These are phyloP conservation scores for Lingula anatina DNA, from an alignment of 2,888 invertebrate genomes.

Conservation along the genomic window DNA sequence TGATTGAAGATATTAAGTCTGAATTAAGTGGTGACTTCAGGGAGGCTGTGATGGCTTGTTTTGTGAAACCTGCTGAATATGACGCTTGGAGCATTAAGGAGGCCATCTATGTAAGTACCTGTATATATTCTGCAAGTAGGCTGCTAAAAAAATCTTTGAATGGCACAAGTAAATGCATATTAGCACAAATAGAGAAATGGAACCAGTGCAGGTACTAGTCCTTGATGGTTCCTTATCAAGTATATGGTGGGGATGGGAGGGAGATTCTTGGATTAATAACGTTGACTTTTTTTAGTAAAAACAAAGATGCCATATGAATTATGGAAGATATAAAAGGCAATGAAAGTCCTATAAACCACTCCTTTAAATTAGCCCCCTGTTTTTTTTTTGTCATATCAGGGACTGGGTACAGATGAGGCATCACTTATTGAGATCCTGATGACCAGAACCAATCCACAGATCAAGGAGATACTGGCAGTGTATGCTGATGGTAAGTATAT, in stretches of 20 bases:
- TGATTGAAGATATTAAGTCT: constrained; percentile 34
- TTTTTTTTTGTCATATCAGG: constrained; percentile 29
- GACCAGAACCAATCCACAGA: constrained; percentile 46
- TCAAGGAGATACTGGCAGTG: constrained; percentile 28
- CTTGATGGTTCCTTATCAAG: no score
- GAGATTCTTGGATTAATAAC: constrained; percentile 1
- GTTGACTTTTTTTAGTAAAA: no score
- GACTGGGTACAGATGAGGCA: constrained; percentile 46
- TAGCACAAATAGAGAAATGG: no score
- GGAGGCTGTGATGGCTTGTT: constrained; percentile 35
- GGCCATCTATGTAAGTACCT: constrained; percentile 43
- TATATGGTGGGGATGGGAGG: not conserved
- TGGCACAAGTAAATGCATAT: no score
- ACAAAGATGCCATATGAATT: no score
- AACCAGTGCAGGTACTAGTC: no score
- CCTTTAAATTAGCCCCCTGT: no score
- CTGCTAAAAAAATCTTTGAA: no score
- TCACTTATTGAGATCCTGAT: constrained; percentile 47
- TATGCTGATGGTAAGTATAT: no score
- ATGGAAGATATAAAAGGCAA: no score
- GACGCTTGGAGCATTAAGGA: constrained; percentile 48
- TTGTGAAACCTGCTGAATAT: constrained; percentile 46
- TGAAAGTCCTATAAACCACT: no score
- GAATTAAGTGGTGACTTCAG: constrained; percentile 44
- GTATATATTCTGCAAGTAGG: no score